Percentiles rank a stretch among this genome's conserved stretches.
Conservation (phyloP, 2,888 invertebrate genomes). For the Plagodis dolabraria region DNA sequence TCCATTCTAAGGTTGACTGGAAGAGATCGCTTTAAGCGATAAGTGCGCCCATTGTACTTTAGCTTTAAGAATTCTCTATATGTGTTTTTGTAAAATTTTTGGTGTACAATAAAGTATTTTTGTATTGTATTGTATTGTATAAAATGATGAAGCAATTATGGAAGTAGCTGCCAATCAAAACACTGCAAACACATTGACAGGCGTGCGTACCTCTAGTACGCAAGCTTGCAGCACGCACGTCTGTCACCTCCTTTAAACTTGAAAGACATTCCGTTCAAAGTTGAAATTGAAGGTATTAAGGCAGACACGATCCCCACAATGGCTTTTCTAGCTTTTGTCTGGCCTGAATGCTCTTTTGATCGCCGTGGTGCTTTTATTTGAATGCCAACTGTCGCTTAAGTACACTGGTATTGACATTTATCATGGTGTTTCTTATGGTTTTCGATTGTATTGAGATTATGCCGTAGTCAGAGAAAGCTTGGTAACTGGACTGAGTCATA, state of each 20-base stretch:
- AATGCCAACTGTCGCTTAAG: conserved; percentile 27
- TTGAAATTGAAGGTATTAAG: conserved; percentile 65
- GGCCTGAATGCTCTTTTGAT: conserved; percentile 43
- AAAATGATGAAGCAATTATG: too few species aligned
- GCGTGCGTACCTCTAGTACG: not conserved
- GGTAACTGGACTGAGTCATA: not conserved
- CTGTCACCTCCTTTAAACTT: conserved; percentile 25
- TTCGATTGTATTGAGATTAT: not conserved
- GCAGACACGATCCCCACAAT: conserved; percentile 61
- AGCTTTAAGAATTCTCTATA: too few species aligned
- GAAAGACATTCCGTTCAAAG: conserved; percentile 60
- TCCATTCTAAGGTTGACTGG: too few species aligned
- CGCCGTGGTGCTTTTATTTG: conserved; percentile 37
- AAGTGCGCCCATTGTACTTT: too few species aligned
- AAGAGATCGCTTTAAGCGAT: too few species aligned
- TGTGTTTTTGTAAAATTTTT: too few species aligned
- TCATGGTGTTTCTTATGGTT: conserved; percentile 14
- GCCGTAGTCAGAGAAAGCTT: conserved; percentile 4
- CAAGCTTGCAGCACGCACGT: conserved; percentile 3
- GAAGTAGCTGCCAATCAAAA: too few species aligned
- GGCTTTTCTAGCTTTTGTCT: conserved; percentile 64
- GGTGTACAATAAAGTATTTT: too few species aligned
- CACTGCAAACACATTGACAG: too few species aligned
- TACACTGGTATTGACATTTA: conserved; percentile 19
- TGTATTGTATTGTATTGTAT: too few species aligned